Evolutionary conservation across 2,888 invertebrate genomes (phyloP).

Genomic region (Agrochola lota): DNA sequence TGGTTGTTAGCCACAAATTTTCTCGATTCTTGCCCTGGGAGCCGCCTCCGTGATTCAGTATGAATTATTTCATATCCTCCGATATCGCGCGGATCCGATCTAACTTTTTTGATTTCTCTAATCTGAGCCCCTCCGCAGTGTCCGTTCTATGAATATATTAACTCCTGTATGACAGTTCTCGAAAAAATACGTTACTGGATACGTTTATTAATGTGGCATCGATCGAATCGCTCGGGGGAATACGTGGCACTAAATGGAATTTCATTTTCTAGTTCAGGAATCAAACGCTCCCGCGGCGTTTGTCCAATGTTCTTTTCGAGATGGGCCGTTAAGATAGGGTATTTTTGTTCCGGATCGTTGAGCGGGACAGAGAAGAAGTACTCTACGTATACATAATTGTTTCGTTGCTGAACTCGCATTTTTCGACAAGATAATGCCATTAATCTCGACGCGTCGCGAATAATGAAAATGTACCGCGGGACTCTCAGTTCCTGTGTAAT

Average conservation of each 20-base stretch:
- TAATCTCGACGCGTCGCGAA: constrained; percentile 80
- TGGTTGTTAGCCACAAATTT: constrained; percentile 66
- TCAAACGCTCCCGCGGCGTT: constrained; percentile 83
- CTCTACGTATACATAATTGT: constrained; percentile 80
- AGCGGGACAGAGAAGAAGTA: constrained; percentile 66
- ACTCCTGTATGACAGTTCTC: constrained; percentile 80
- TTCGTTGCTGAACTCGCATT: constrained; percentile 80
- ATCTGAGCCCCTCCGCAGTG: constrained; percentile 80
- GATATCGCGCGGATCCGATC: constrained; percentile 72
- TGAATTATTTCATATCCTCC: constrained; percentile 78
- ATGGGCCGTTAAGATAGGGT: constrained; percentile 78
- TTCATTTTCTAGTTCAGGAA: constrained; percentile 89
- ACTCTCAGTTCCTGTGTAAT: constrained; percentile 73
- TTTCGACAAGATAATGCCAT: constrained; percentile 86
- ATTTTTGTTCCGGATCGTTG: constrained; percentile 79
- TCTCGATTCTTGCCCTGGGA: constrained; percentile 54
- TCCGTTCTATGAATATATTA: constrained; percentile 87
- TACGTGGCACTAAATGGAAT: constrained; percentile 82
- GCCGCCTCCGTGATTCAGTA: constrained; percentile 58
- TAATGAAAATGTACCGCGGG: constrained; percentile 84
- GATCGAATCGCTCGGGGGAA: constrained; percentile 78
- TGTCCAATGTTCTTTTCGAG: constrained; percentile 76
- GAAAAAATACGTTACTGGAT: constrained; percentile 81
- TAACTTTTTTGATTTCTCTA: constrained; percentile 81
- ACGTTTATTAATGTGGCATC: constrained; percentile 87